Percentiles rank a stretch among this genome's conserved stretches.
Evolutionary conservation across 2,113 vertebrate species (phyloP).

Genomic region (Ifrita kowaldi): DNA sequence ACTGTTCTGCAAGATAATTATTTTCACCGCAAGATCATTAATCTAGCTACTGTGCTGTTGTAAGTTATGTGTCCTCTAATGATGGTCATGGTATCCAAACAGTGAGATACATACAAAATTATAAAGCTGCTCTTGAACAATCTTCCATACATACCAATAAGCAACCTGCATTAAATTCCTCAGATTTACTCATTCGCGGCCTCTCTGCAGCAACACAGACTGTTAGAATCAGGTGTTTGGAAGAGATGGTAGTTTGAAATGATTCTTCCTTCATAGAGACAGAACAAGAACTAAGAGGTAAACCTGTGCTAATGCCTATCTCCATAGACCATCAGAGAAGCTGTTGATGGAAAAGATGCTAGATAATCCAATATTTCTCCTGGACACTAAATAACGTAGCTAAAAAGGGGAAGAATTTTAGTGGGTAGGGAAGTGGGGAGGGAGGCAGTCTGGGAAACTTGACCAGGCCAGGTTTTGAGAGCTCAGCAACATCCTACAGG

Average conservation of each 20-base stretch:
- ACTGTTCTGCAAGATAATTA: not conserved
- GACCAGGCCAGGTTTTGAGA: not conserved
- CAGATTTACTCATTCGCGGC: not conserved
- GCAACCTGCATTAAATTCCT: not conserved
- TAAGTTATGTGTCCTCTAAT: not conserved
- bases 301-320: not conserved
- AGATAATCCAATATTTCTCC: not conserved
- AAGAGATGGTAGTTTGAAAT: not conserved
- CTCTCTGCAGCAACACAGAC: not conserved
- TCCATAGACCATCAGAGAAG: not conserved
- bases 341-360: accelerated
- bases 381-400: not conserved
- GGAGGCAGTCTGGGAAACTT: not conserved
- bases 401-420: not conserved
- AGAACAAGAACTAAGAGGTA: not conserved
- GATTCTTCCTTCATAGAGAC: not conserved
- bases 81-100: not conserved
- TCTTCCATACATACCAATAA: not conserved
- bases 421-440: not conserved
- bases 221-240: not conserved
- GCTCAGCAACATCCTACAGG: not conserved
- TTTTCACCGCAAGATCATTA: not conserved
- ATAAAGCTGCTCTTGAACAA: not conserved
- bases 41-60: not conserved
- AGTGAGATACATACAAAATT: not conserved